These are phyloP conservation scores for Sphaerophoria taeniata DNA, from an alignment of 2,888 invertebrate species.

Conservation along the genomic window DNA sequence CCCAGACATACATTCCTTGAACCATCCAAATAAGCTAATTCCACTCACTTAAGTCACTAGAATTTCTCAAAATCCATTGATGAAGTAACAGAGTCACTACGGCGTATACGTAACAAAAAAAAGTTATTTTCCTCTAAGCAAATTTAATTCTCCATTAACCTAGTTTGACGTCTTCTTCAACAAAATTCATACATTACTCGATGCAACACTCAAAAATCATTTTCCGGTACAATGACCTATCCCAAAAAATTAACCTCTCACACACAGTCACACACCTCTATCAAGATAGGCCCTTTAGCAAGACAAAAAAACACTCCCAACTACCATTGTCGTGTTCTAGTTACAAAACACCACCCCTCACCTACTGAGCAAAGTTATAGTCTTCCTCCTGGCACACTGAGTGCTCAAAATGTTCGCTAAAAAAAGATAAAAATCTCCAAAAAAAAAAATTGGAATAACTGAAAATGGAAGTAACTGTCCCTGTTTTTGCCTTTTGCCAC, in stretches of 20 bases:
- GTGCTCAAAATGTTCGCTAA: slow-evolving; percentile 14
- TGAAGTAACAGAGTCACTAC: neutral
- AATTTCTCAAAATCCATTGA: neutral
- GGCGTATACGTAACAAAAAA: slow-evolving; percentile 36
- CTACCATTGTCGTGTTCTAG: slow-evolving; percentile 31
- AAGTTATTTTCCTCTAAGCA: neutral
- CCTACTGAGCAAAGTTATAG: neutral
- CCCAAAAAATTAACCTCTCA: slow-evolving; percentile 28
- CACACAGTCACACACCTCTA: neutral
- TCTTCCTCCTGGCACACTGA: neutral
- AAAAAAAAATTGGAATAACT: slow-evolving; percentile 20
- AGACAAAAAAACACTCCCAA: neutral
- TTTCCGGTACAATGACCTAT: slow-evolving; percentile 41
- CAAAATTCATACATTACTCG: slow-evolving; percentile 11
- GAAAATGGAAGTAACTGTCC: slow-evolving; percentile 32
- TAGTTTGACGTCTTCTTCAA: neutral
- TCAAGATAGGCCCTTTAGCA: neutral
- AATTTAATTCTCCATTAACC: slow-evolving; percentile 33
- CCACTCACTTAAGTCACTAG: too few relatives aligned
- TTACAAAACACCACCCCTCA: slow-evolving; percentile 21
- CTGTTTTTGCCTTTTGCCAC: slow-evolving; percentile 2
- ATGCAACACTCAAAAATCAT: slow-evolving; percentile 38
- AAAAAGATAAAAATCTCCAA: slow-evolving; percentile 5
- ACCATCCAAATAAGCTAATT: too few relatives aligned
- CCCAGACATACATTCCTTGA: too few relatives aligned